These are phyloP conservation scores for Auanema sp. DNA, from an alignment of 2,888 invertebrate genomes.

Conservation along the genomic window DNA sequence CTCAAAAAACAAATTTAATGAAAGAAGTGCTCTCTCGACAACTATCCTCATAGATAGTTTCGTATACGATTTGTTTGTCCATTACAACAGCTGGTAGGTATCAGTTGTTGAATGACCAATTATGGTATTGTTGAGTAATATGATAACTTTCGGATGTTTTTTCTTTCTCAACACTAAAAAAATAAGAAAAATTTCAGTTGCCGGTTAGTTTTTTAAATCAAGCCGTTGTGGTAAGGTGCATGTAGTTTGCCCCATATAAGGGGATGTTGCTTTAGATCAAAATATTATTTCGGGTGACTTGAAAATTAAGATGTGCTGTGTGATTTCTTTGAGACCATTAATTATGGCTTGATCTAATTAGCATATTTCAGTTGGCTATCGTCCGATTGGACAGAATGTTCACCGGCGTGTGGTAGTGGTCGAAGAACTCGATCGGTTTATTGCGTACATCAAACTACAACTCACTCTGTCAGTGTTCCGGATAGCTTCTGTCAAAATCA, in stretches of 20 bases:
- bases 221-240: conserved; percentile 15
- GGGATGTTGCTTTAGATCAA: not conserved
- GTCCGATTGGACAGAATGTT: conserved; percentile 90
- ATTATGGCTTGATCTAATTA: not conserved
- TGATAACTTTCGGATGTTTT: no score
- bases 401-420: conserved; percentile 87
- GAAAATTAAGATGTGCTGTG: not conserved
- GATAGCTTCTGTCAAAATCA: conserved; percentile 36
- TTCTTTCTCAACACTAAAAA: not conserved
- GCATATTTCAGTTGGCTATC: conserved; percentile 78
- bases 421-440: conserved; percentile 82
- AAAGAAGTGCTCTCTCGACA: no score
- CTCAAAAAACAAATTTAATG: not conserved
- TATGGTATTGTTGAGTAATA: not conserved
- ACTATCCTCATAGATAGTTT: no score
- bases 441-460: conserved; percentile 69
- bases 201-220: conserved; percentile 20
- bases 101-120: not conserved
- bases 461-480: conserved; percentile 37
- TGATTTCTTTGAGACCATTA: not conserved
- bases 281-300: conserved; percentile 16
- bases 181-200: conserved; percentile 21
- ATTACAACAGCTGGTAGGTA: no score
- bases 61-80: no score
- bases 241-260: conserved; percentile 18